Conservation (phyloP, 2,888 invertebrate genomes). For the Eupithecia exiguata region DNA sequence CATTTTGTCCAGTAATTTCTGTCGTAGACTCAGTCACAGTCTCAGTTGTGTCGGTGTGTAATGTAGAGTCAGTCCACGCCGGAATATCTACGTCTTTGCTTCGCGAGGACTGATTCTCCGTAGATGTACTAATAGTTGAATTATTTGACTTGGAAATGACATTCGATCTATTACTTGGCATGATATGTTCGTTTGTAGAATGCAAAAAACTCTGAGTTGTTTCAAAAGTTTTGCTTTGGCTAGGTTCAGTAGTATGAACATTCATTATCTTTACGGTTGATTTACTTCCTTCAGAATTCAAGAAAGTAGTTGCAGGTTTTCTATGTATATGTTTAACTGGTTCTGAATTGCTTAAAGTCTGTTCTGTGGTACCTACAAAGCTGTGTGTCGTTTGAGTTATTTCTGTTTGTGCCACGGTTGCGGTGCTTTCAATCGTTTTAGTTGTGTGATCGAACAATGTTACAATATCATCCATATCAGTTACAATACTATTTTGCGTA, state of each 20-base stretch:
- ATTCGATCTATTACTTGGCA: slow-evolving; percentile 1
- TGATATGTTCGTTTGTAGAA: slow-evolving; percentile 2
- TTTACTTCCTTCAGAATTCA: slow-evolving; percentile 8
- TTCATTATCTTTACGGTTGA: slow-evolving; percentile 11
- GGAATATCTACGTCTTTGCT: slow-evolving; percentile 76
- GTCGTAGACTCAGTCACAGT: slow-evolving; percentile 60
- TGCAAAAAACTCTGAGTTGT: not conserved
- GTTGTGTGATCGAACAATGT: not conserved
- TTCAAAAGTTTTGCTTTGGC: slow-evolving; percentile 7
- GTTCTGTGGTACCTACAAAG: not conserved
- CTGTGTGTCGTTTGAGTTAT: not conserved
- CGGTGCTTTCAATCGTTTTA: not conserved
- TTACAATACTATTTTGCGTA: not conserved
- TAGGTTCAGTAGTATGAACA: slow-evolving; percentile 2
- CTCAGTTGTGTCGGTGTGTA: slow-evolving; percentile 69
- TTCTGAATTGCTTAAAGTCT: not conserved
- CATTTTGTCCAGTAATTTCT: slow-evolving; percentile 54
- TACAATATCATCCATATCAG: not conserved
- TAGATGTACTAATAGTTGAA: slow-evolving; percentile 64
- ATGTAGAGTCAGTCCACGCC: slow-evolving; percentile 75
- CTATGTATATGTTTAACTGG: not conserved
- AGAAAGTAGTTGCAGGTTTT: slow-evolving; percentile 8
- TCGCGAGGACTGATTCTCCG: slow-evolving; percentile 73
- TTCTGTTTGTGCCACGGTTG: not conserved
- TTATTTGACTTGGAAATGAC: slow-evolving; percentile 41